Evolutionary conservation across 2,797 vertebrate species (phyloP), one percentile per base, ranked within the genome.

Genomic region (Chiroxiphia lanceolata): DNA sequence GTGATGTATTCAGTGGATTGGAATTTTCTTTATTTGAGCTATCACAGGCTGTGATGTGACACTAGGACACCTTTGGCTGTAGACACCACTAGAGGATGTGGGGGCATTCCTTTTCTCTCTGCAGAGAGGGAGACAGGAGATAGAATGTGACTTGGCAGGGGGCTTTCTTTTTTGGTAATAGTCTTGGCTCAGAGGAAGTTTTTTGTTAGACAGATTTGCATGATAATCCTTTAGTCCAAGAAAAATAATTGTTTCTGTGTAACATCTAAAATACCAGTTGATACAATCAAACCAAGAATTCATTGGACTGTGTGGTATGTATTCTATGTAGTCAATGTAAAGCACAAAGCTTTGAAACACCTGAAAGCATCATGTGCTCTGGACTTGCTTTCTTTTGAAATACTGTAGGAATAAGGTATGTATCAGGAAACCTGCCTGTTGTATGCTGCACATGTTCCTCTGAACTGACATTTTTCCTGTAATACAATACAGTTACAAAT

Each of bases 301-400:
- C 22, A 10, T 29, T 48, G 9, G 1, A 1, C 21, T 47, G 13
- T 0, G 0, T 38, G 34, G 27, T 75, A 11, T 6, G 3, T 40
- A 7, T 87, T 51, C 47, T 12, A 0, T 38, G 3, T 3, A 36
- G 65, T 27, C 61, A 33, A 2, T 15, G 17, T 7, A 18, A 86
- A 69, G 16, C 22, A 23, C 23, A 53, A 69, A 69, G 15, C 26
- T 45, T 67, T 72, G 61, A 75, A 71, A 81, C 13, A 19, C 9
- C 29, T n/a, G 18, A 7, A 65, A 81, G 4, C 45, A 26, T 68
- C 13, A 5, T 3, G 11, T 36, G 4, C 3, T 40, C 27, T 79
- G 53, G 69, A 38, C 14, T 65, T 79, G 11, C 7, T 11, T 25
- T 25, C 14, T 57, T 71, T 57, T 75, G 67, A 45, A 90, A 61